Conservation (phyloP, 2,888 invertebrate species). For the Watsonalla binaria region DNA sequence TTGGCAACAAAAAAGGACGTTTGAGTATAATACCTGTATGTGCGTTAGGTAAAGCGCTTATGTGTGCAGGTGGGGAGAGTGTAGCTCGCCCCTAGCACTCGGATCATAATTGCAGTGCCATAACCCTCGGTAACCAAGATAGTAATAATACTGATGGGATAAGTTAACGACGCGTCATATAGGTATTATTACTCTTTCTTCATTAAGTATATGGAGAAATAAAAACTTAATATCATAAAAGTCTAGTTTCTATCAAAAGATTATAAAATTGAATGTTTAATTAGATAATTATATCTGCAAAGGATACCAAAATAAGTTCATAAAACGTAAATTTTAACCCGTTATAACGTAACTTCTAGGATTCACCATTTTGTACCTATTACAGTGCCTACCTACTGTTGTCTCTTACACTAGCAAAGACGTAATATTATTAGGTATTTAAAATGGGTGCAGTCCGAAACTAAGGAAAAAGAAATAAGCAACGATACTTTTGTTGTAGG, state of each 20-base stretch:
- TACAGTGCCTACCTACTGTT: no score
- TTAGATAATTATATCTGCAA: no score
- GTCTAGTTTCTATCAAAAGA: constrained; percentile 28
- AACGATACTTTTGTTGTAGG: no score
- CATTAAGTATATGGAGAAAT: constrained; percentile 40
- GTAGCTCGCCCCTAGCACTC: constrained; percentile 4
- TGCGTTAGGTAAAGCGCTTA: background rate
- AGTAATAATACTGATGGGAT: constrained; percentile 33
- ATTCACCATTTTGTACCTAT: no score
- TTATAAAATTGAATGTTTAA: background rate
- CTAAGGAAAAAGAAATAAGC: no score
- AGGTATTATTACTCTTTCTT: constrained; percentile 38
- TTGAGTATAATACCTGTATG: constrained; percentile 9
- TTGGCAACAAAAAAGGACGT: constrained; percentile 35
- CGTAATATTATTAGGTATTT: no score
- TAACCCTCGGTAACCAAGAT: constrained; percentile 13
- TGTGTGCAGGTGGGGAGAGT: background rate
- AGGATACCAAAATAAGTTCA: no score
- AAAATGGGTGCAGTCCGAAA: no score
- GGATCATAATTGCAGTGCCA: constrained; percentile 17
- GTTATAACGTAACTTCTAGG: no score
- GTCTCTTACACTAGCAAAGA: no score
- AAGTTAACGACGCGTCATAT: constrained; percentile 36
- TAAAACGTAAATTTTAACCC: no score
- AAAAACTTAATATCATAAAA: constrained; percentile 45